These are phyloP conservation scores for Vanessa cardui DNA, from an alignment of 2,888 invertebrate species.

Conservation along the genomic window DNA sequence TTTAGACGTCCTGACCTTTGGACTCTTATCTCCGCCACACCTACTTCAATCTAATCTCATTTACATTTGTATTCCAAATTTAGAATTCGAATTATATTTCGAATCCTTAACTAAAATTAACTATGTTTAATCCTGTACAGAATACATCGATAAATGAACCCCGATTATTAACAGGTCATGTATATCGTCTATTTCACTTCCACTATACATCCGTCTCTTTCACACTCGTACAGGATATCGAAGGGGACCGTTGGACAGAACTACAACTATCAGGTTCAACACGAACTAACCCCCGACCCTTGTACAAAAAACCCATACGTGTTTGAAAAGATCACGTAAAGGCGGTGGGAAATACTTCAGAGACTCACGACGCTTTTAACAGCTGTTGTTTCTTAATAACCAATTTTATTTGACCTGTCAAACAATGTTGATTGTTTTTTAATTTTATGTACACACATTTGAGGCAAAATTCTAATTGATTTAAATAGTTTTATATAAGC, in stretches of 20 bases:
- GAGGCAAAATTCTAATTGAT: no score
- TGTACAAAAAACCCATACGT: slow-evolving; percentile 44
- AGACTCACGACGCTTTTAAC: slow-evolving; percentile 59
- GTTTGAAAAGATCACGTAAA: slow-evolving; percentile 47
- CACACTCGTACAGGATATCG: slow-evolving; percentile 5
- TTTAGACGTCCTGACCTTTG: not conserved
- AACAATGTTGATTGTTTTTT: not conserved
- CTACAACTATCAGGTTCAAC: slow-evolving; percentile 26
- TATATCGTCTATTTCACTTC: slow-evolving; percentile 12
- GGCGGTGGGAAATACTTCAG: slow-evolving; percentile 66
- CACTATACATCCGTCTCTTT: slow-evolving; percentile 13
- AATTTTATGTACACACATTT: not conserved
- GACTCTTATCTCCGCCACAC: slow-evolving; percentile 4
- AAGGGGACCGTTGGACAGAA: slow-evolving; percentile 19
- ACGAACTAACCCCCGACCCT: slow-evolving; percentile 31
- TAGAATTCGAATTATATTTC: no score
- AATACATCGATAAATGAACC: slow-evolving; percentile 3
- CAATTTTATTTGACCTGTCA: slow-evolving; percentile 48
- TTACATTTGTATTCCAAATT: no score
- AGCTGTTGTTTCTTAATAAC: slow-evolving; percentile 60
- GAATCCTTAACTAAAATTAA: no score
- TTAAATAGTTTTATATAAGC: no score
- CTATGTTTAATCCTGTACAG: not conserved
- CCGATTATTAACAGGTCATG: slow-evolving; percentile 26
- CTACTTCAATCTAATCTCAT: not conserved